Base-by-base conservation (phyloP, 2,113 vertebrate species). In the Centropristis striata region DNA sequence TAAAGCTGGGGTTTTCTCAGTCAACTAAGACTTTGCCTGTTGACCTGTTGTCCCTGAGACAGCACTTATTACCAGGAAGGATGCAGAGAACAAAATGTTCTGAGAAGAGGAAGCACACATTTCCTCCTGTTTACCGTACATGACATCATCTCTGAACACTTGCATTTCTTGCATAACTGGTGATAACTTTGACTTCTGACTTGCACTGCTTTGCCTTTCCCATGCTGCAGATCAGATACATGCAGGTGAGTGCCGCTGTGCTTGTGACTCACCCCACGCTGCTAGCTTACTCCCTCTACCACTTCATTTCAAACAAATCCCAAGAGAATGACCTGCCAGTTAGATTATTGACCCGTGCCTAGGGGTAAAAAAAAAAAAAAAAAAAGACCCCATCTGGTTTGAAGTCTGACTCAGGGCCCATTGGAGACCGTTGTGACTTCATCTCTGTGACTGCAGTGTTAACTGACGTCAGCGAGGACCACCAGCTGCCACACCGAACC, bases 201-300 rank as follows among this genome's bases (percentile, higher is more conserved):
- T 71, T 91, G 16, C 90, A 79, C 90, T 90, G 81, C 90, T 95
- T 89, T 88, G 93, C 41, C 92, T 89, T 87, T 85, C 87, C 77
- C 94, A 97, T 61, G 97, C 97, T 96, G 92, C 98, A 99, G 98
- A 97, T 98, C 84, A 95, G 97, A 93, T 98, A 98, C 69, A 97
- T 98, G 97, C 98, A 99, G 97, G 98, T 98, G 93, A 96, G 96
- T 94, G 66, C 46, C 9, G 50, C 78, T 87, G 63, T 77, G 81
- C 51, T 72, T 82, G 27, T 88, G 88, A 86, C 73, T 86, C 86
- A 74, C 55, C 57, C 71, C 64, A 67, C 67, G 64, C 70, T 71
- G 71, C 85, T 81, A 76, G 61, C 79, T 66, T 57, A 60, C 54
- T 51, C 70, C 32, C 63, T 60, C 58, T 57, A 54, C 69, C 80